phyloP scores from a whole-genome alignment of 2,113 vertebrate genomes.

The Bos javanicus region DNA sequence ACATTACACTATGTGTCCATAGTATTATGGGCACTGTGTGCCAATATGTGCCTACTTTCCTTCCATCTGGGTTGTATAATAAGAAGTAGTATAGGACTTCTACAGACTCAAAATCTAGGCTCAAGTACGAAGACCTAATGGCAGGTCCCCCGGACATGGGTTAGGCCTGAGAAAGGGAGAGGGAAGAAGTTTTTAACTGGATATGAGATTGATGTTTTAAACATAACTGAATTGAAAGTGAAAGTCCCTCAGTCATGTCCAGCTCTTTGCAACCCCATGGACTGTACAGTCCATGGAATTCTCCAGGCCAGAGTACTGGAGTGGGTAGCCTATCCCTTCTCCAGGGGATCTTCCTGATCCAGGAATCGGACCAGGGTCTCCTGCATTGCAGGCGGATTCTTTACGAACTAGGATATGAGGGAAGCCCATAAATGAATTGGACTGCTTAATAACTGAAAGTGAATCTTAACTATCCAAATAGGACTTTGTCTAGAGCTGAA shows the following conservation, averaged over 20 bases:
- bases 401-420: neutral
- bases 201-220: slow-evolving; percentile 30
- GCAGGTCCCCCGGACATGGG: neutral
- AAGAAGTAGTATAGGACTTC: neutral
- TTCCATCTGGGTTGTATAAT: neutral
- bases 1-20: neutral
- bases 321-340: neutral
- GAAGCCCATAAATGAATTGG: neutral
- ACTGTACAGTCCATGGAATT: neutral
- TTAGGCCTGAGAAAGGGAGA: neutral
- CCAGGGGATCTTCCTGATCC: neutral
- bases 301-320: neutral
- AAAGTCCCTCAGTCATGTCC: neutral
- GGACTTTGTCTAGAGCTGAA: neutral
- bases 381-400: neutral
- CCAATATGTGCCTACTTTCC: neutral
- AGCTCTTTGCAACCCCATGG: neutral
- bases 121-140: neutral
- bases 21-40: neutral
- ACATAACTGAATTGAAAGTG: neutral
- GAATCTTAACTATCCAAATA: slow-evolving; percentile 11
- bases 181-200: neutral
- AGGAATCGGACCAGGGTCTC: neutral
- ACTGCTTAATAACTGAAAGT: neutral
- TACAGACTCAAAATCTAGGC: neutral